These are phyloP conservation scores for Pelodiscus sinensis DNA, from an alignment of 2,113 vertebrate species.

Conservation along the genomic window DNA sequence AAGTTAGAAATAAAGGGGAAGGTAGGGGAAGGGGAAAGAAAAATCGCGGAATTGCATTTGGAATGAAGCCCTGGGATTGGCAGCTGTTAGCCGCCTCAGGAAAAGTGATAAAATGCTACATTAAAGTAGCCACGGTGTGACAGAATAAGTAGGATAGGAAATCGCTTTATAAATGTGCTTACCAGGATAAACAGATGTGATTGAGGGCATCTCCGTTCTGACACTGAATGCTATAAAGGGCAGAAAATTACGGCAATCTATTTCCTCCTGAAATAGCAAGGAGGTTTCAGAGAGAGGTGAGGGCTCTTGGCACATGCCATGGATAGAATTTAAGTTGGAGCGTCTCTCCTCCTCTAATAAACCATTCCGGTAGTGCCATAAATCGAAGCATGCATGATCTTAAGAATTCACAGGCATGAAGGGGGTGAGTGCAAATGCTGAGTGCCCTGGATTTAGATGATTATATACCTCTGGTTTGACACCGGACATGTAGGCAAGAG, in stretches of 20 bases:
- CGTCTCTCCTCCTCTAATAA: neutral
- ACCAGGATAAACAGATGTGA: conserved; percentile 67
- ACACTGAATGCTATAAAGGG: conserved; percentile 52
- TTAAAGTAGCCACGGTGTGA: conserved; percentile 62
- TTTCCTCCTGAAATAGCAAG: neutral
- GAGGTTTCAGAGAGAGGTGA: conserved; percentile 1
- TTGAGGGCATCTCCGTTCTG: conserved; percentile 49
- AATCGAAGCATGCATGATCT: neutral
- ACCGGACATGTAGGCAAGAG: neutral
- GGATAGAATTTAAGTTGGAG: conserved; percentile 1
- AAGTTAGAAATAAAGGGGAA: neutral
- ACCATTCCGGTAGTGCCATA: conserved; percentile 14
- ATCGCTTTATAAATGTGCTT: conserved; percentile 65
- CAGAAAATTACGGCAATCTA: conserved; percentile 42
- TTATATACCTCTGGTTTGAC: neutral
- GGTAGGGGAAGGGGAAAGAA: neutral
- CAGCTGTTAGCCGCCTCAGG: conserved; percentile 62
- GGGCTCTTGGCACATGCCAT: neutral
- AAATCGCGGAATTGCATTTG: conserved; percentile 14
- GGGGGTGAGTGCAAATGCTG: accelerated
- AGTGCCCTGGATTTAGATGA: neutral
- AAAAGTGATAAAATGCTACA: conserved; percentile 65
- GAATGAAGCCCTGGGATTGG: conserved; percentile 40
- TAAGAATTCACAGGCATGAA: neutral
- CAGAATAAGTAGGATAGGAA: conserved; percentile 53